These are phyloP conservation scores for Hephaestus fuliginosus DNA, from an alignment of 2,797 vertebrate genomes.

Conservation along the genomic window DNA sequence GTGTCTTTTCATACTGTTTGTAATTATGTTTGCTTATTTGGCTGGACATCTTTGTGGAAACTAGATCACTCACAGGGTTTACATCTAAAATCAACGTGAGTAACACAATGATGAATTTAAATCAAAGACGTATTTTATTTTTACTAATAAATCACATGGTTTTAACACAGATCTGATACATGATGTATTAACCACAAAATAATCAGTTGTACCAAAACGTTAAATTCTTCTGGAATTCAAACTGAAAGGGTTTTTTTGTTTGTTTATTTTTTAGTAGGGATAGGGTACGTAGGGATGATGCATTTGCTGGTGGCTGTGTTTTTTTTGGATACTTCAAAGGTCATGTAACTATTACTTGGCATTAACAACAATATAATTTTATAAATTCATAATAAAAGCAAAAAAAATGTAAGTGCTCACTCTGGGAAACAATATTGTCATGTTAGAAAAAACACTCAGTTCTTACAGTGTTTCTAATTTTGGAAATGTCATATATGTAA, in stretches of 20 bases:
- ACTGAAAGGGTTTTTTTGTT: neutral
- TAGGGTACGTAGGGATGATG: neutral
- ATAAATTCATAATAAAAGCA: neutral
- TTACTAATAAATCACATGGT: neutral
- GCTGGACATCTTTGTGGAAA: constrained; percentile 22
- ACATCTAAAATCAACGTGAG: constrained; percentile 11
- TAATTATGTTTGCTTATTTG: constrained; percentile 34
- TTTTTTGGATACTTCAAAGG: neutral
- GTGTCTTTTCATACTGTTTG: constrained; percentile 48
- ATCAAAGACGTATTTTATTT: neutral
- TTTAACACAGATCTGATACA: constrained; percentile 3
- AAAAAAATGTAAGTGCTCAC: neutral
- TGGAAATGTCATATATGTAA: constrained; percentile 27
- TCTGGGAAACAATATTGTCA: constrained; percentile 1
- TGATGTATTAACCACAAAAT: neutral
- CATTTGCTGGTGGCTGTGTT: neutral
- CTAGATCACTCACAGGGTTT: neutral
- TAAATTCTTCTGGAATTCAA: constrained; percentile 1
- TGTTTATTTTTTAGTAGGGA: no score
- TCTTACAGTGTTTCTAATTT: neutral
- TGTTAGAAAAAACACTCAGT: neutral
- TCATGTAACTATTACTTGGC: neutral
- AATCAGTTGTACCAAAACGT: constrained; percentile 3
- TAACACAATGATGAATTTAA: neutral
- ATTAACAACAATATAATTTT: neutral